Evolutionary conservation across 2,888 invertebrate genomes (phyloP).

Genomic region (Pristionchus japonicus): DNA sequence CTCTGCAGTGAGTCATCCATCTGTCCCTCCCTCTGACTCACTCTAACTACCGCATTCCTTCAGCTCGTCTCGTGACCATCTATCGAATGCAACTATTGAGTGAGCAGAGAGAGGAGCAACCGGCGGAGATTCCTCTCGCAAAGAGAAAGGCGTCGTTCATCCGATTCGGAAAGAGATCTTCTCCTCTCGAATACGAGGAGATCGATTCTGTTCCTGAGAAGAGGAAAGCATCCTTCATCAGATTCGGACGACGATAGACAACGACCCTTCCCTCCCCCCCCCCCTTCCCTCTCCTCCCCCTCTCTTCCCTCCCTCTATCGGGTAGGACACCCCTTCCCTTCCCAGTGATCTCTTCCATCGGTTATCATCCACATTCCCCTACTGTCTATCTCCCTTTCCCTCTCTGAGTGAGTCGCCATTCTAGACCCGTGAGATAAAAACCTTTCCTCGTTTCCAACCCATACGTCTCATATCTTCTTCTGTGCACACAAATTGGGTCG

Average conservation of each 20-base stretch:
- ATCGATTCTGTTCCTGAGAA: slow-evolving; percentile 53
- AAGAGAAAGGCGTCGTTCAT: slow-evolving; percentile 65
- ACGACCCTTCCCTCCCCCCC: background rate
- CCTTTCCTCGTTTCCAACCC: slow-evolving; percentile 4
- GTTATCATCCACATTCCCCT: background rate
- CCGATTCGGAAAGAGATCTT: slow-evolving; percentile 62
- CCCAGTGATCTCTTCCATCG: slow-evolving; percentile 33
- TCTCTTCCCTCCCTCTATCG: background rate
- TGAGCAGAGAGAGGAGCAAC: background rate
- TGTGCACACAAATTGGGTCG: slow-evolving; percentile 14
- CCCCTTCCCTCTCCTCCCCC: slow-evolving; percentile 36
- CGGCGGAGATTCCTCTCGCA: slow-evolving; percentile 27
- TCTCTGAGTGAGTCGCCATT: background rate
- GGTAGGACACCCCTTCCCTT: background rate
- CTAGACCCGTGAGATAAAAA: slow-evolving; percentile 39
- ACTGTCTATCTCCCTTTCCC: background rate
- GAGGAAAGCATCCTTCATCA: slow-evolving; percentile 63
- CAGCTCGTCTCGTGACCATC: background rate
- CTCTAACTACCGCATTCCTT: background rate
- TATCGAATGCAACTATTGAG: background rate
- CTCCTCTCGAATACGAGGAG: slow-evolving; percentile 46
- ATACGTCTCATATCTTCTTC: background rate
- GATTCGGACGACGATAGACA: slow-evolving; percentile 61
- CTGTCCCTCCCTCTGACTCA: background rate
- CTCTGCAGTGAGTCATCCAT: background rate